phyloP scores from a whole-genome alignment of 2,888 invertebrate genomes.

The Microctonus hyperodae region DNA sequence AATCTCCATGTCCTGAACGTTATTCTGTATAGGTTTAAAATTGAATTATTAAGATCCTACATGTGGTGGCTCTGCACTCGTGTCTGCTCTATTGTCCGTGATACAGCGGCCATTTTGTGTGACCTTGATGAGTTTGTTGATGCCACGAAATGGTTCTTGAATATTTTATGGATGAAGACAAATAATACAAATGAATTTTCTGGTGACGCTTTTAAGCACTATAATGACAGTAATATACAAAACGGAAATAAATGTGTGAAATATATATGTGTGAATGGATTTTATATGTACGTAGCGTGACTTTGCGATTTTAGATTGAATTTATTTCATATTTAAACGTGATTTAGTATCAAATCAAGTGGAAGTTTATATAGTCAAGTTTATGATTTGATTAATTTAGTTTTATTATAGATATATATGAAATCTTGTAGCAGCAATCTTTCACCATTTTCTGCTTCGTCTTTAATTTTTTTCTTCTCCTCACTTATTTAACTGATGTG shows the following conservation, averaged over 20 bases:
- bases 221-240: background rate
- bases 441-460: constrained; percentile 27
- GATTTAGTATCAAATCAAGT: background rate
- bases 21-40: background rate
- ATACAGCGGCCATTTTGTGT: constrained; percentile 17
- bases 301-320: background rate
- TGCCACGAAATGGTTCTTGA: constrained; percentile 9
- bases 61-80: background rate
- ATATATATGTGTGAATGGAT: background rate
- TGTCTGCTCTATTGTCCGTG: background rate
- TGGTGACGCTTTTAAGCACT: background rate
- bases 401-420: too few relatives aligned
- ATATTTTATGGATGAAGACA: background rate
- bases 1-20: background rate
- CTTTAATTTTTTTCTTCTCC: background rate
- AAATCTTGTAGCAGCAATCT: constrained; percentile 19
- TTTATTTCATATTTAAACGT: background rate
- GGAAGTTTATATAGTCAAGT: background rate
- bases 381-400: too few relatives aligned
- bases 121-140: background rate
- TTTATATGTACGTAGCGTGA: background rate
- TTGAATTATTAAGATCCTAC: too few relatives aligned
- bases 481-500: background rate
- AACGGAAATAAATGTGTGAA: background rate
- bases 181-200: background rate